These are phyloP conservation scores for Bactericera cockerelli DNA, from an alignment of 1,140 invertebrate genomes.

Conservation along the genomic window DNA sequence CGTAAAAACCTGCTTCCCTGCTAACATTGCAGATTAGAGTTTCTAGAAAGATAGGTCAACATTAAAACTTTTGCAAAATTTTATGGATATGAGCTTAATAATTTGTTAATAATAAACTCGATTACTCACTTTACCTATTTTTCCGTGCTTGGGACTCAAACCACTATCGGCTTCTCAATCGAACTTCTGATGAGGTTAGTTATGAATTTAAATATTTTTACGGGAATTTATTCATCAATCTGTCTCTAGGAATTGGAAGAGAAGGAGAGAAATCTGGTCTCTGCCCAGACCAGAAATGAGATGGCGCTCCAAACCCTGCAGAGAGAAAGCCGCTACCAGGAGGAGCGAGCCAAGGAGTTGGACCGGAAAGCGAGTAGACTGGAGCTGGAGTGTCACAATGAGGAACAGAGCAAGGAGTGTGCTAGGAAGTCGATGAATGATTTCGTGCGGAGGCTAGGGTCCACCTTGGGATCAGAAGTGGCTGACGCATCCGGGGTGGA, in stretches of 20 bases:
- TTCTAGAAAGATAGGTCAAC: no score
- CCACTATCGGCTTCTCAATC: no score
- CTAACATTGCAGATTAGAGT: no score
- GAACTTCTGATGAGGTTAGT: no score
- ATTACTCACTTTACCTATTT: no score
- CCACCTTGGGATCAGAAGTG: conserved; percentile 43
- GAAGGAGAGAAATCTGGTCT: conserved; percentile 46
- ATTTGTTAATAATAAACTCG: no score
- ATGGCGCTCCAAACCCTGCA: conserved; percentile 51
- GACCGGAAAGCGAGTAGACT: conserved; percentile 52
- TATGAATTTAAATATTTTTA: no score
- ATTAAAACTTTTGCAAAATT: no score
- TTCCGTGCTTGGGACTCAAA: no score
- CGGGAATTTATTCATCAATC: no score
- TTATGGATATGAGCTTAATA: no score
- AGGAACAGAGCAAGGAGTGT: conserved; percentile 48
- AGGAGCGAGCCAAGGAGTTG: conserved; percentile 56
- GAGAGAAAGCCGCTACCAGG: conserved; percentile 51
- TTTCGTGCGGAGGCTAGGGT: conserved; percentile 45
- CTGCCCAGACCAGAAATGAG: conserved; percentile 45
- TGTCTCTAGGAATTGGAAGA: conserved; percentile 62
- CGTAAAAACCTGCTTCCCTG: no score
- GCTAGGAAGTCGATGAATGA: conserved; percentile 41
- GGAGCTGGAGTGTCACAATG: conserved; percentile 48
- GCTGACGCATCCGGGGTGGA: conserved; percentile 34